Evolutionary conservation across 2,888 invertebrate species (phyloP).

Genomic region (Diarsia brunnea): DNA sequence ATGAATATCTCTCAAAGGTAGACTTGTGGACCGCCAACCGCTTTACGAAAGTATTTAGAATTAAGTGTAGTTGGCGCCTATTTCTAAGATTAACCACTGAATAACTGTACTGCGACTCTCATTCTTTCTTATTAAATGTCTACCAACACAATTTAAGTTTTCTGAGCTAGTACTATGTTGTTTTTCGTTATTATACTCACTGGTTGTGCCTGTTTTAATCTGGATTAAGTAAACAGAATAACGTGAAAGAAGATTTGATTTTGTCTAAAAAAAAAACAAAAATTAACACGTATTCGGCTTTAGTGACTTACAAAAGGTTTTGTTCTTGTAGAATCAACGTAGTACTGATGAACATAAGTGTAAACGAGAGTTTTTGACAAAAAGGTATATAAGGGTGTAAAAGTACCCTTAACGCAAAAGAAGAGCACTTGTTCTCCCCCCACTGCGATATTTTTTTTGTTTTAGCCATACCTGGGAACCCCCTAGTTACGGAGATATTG

Average conservation of each 20-base stretch:
- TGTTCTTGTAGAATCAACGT: background rate
- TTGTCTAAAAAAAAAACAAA: background rate
- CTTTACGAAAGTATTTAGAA: constrained; percentile 24
- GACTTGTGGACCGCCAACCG: background rate
- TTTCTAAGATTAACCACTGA: constrained; percentile 33
- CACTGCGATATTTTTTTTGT: too few species aligned
- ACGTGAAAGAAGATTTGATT: background rate
- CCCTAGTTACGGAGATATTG: too few species aligned
- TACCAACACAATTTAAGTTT: constrained; percentile 59
- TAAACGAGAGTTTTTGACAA: background rate
- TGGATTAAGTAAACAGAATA: background rate
- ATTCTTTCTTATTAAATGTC: constrained; percentile 47
- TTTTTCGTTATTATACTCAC: constrained; percentile 12
- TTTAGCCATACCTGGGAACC: too few species aligned
- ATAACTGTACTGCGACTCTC: constrained; percentile 16
- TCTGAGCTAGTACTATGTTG: constrained; percentile 16
- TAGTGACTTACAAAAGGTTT: background rate
- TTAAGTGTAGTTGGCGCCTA: constrained; percentile 39
- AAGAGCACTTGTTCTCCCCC: too few species aligned
- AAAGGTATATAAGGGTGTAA: too few species aligned
- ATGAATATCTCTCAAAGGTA: constrained; percentile 14
- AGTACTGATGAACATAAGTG: background rate
- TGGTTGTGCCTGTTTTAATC: constrained; percentile 13
- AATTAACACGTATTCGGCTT: background rate
- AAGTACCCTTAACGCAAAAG: too few species aligned